Evolutionary conservation across 2,113 vertebrate genomes (phyloP).

Genomic region (Cyanoramphus novaezelandiae): DNA sequence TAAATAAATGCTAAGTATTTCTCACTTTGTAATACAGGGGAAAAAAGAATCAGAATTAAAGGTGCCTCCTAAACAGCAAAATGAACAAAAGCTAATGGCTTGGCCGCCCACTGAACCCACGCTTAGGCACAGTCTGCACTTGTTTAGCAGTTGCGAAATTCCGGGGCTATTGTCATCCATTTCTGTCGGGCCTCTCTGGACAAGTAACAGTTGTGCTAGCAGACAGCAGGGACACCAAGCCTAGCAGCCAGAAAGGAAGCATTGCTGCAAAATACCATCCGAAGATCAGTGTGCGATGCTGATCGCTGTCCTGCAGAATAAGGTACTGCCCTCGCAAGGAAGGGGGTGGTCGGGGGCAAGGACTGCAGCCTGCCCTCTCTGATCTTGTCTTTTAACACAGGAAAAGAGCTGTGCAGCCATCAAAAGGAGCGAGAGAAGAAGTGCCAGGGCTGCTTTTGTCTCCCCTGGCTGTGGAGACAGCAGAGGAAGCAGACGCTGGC

Average conservation of each 20-base stretch:
- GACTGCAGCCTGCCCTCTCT: not conserved
- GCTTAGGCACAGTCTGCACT: not conserved
- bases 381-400: not conserved
- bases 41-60: conserved; percentile 1
- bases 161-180: not conserved
- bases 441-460: not conserved
- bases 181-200: not conserved
- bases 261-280: not conserved
- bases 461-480: not conserved
- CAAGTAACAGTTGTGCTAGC: not conserved
- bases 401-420: not conserved
- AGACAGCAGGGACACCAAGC: not conserved
- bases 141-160: not conserved
- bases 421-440: not conserved
- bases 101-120: not conserved
- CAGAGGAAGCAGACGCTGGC: not conserved
- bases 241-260: not conserved
- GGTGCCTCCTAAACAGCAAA: conserved; percentile 49
- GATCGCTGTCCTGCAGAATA: not conserved
- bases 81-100: conserved; percentile 38
- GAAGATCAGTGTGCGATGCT: not conserved
- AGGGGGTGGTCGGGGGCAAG: accelerated
- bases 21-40: not conserved
- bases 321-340: not conserved
- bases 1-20: conserved; percentile 62